phyloP scores from a whole-genome alignment of 2,888 invertebrate genomes.

The Camptogramma bilineatum region DNA sequence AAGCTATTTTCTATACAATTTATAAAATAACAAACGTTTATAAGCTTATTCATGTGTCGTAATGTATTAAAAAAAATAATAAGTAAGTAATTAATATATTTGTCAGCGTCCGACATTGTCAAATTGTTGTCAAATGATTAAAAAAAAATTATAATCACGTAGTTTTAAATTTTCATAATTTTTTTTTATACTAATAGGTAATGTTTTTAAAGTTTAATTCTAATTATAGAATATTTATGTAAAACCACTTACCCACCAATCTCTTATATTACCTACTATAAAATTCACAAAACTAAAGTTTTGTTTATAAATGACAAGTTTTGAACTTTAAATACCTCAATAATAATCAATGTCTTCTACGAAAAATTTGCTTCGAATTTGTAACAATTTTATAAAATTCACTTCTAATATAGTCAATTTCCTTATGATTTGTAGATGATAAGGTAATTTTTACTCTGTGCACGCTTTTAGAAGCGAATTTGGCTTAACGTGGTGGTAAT shows the following conservation, averaged over 20 bases:
- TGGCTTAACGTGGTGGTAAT: neutral
- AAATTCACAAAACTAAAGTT: neutral
- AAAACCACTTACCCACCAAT: neutral
- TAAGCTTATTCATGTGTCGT: too few species aligned
- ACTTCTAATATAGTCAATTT: neutral
- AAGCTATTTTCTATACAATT: too few species aligned
- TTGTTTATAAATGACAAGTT: neutral
- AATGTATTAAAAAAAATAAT: too few species aligned
- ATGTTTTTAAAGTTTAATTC: neutral
- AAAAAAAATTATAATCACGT: neutral
- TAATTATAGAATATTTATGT: neutral
- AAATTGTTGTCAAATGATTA: too few species aligned
- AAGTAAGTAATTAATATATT: neutral
- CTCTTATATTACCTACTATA: neutral
- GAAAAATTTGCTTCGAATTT: neutral
- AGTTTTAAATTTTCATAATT: too few species aligned
- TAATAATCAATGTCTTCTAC: neutral
- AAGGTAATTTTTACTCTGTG: constrained; percentile 1
- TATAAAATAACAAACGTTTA: too few species aligned
- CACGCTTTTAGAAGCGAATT: neutral
- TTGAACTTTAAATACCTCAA: neutral
- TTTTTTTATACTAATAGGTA: neutral
- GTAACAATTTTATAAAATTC: neutral
- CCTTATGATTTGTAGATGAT: neutral
- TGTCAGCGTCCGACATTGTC: neutral